phyloP scores from a whole-genome alignment of 35 echinoderm and acorn worm species.

The Ophiothrix spiculata region DNA sequence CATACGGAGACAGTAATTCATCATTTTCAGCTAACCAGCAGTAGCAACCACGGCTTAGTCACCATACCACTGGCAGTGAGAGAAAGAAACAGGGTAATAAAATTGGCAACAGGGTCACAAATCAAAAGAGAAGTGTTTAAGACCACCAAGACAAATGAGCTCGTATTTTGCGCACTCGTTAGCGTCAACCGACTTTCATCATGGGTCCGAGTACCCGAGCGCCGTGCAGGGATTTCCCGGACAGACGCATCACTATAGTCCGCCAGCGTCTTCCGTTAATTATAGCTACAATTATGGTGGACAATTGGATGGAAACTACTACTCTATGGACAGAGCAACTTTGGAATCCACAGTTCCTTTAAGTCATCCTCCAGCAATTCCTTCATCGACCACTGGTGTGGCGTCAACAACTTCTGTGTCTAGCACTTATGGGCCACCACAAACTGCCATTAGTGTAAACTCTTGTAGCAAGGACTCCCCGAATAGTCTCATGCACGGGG shows the following conservation, averaged over 20 bases:
- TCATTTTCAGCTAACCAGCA: neutral
- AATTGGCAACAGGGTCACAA: conserved; percentile 44
- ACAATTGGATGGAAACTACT: conserved; percentile 38
- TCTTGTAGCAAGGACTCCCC: conserved; percentile 29
- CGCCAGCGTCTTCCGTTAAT: conserved; percentile 28
- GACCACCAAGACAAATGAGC: conserved; percentile 57
- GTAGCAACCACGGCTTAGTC: neutral
- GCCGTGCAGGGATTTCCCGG: conserved; percentile 52
- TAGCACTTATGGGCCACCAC: conserved; percentile 24
- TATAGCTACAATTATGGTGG: conserved; percentile 40
- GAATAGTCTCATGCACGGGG: conserved; percentile 31
- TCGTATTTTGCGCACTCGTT: conserved; percentile 74
- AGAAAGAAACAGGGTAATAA: conserved; percentile 37
- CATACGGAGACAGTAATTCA: neutral
- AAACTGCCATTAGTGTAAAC: conserved; percentile 22
- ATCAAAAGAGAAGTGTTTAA: conserved; percentile 14
- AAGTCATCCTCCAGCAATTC: conserved; percentile 24
- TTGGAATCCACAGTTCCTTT: conserved; percentile 32
- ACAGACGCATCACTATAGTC: conserved; percentile 48
- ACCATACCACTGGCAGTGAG: neutral
- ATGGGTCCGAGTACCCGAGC: conserved; percentile 68
- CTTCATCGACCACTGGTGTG: conserved; percentile 34
- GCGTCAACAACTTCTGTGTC: conserved; percentile 37
- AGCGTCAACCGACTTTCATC: conserved; percentile 61
- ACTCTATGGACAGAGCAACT: conserved; percentile 40